Evolutionary conservation across 2,888 invertebrate species (phyloP).

Genomic region (Tetrapedia diversipes): DNA sequence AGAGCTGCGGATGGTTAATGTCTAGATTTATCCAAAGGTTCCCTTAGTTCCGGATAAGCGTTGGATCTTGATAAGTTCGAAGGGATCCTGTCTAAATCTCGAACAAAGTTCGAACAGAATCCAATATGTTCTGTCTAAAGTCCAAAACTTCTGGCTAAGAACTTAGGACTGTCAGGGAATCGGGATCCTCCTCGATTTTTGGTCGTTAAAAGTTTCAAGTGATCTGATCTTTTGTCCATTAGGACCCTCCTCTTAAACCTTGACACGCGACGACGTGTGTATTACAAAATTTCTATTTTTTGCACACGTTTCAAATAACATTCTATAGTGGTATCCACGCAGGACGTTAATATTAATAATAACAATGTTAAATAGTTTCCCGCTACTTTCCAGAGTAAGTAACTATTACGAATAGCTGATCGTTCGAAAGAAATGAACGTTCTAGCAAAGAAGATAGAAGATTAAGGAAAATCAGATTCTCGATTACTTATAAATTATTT

Average conservation of each 20-base stretch:
- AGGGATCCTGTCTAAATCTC: not conserved
- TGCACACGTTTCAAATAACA: not conserved
- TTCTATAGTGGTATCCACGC: not conserved
- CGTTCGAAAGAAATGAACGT: no score
- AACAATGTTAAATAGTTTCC: no score
- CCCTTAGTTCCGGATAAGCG: not conserved
- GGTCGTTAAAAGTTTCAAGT: not conserved
- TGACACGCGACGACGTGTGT: not conserved
- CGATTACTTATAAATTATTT: no score
- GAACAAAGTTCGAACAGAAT: not conserved
- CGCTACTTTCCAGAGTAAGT: no score
- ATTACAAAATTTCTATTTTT: not conserved
- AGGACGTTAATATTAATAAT: not conserved
- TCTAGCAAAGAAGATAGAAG: no score
- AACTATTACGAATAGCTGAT: no score
- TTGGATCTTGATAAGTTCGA: not conserved
- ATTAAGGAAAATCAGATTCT: no score
- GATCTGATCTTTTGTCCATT: not conserved
- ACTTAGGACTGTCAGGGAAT: not conserved
- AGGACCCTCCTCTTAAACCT: not conserved
- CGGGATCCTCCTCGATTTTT: not conserved
- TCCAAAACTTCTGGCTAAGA: not conserved
- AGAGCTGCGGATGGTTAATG: no score
- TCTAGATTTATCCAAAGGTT: not conserved
- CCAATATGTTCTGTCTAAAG: constrained; percentile 1